Base-by-base conservation (phyloP, 1,140 invertebrate genomes). In the Megalopta genalis region DNA sequence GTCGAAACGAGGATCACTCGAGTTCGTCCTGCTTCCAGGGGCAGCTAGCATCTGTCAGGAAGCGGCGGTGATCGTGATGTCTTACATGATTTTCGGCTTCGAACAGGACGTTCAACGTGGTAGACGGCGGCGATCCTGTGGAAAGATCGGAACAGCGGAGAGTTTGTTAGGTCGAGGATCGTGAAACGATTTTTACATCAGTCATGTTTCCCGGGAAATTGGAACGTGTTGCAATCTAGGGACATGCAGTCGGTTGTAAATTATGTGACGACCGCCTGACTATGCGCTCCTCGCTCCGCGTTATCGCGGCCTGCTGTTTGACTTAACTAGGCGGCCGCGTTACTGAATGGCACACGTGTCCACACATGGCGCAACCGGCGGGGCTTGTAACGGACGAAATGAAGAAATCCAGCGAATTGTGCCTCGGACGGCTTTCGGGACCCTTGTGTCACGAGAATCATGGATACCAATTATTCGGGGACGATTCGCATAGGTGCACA, bases 221-320 rank as follows among this genome's bases (percentile, higher is more conserved):
- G 25, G 18, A 64, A 39, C 49, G 27, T 54, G 46, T 57, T 65
- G 49, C 49, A 67, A 84, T 54, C 63, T 32, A 57, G 18, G 54
- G n/a, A n/a, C 54, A 57, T 63, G 67, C 59, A 39, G 54, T 57
- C 54, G 54, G 54, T 69, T 83, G 69, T 80, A 77, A 80, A 84
- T 85, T 83, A 80, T 70, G 69, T 69, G 49, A 60, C 54, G 83
- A 63, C 84, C 77, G 73, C 39, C 66, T 60, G 78, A 66, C 83
- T 32, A 25, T 32, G 72, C 71, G 78, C 69, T 77, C 66, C 52
- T 83, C 67, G 84, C 73, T 62, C 62, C 39, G 67, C 83, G 80
- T 85, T 85, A 85, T 85, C 83, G 80, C 78, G 68, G 73, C 25
- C 78, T 85, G 78, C 83, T 85, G 83, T 85, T 85, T 85, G 77